A percentile compares a stretch with the other conserved stretches of the same genome.
phyloP scores from a whole-genome alignment of 2,113 vertebrate genomes.

The Cebidichthys violaceus region DNA sequence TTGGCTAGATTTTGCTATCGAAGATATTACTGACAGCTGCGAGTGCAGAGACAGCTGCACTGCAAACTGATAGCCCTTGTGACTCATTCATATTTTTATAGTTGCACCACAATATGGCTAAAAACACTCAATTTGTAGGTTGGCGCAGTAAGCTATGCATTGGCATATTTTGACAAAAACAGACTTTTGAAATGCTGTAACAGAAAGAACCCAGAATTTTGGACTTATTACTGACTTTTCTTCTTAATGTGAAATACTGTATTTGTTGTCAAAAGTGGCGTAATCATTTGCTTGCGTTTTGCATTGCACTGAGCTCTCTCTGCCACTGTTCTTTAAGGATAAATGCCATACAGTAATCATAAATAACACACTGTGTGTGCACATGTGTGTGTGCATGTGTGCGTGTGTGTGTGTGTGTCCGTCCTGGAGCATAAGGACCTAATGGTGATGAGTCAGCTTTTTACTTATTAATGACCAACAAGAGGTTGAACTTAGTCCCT shows the following conservation, averaged over 20 bases:
- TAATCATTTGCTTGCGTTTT: background rate
- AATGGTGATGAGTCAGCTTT: conserved; percentile 72
- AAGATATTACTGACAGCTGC: background rate
- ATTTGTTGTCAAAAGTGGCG: background rate
- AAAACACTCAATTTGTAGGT: background rate
- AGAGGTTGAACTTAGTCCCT: conserved; percentile 58
- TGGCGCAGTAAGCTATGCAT: background rate
- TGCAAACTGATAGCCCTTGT: background rate
- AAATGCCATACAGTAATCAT: background rate
- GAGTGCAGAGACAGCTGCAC: background rate
- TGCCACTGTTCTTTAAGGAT: background rate
- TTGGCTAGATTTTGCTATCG: background rate
- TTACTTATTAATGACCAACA: conserved; percentile 76
- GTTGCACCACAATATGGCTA: background rate
- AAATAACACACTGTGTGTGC: conserved; percentile 9
- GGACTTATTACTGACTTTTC: background rate
- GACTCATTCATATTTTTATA: background rate
- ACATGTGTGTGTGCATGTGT: conserved; percentile 12
- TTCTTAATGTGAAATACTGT: background rate
- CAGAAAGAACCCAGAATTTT: background rate
- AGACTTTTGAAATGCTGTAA: background rate
- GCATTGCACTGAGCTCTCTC: background rate
- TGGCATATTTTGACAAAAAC: background rate
- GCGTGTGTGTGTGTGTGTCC: conserved; percentile 9
- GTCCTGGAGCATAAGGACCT: conserved; percentile 17